Percentiles rank a stretch among this genome's conserved stretches.
Evolutionary conservation across 1,140 invertebrate genomes (phyloP).

Genomic region (Bombus waltoni): DNA sequence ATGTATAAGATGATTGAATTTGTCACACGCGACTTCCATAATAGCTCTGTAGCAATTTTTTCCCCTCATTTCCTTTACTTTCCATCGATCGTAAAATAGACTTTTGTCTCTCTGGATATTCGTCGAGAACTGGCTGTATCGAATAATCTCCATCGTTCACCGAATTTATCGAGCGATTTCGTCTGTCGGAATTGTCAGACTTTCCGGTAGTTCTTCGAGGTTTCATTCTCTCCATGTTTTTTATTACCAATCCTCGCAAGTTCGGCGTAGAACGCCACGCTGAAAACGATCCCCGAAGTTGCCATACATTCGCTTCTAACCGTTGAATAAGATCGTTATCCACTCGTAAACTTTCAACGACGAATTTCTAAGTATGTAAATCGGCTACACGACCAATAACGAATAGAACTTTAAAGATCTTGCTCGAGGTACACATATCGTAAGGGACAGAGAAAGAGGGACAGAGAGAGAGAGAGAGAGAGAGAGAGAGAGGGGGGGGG

Average conservation of each 20-base stretch:
- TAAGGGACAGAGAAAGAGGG: neutral
- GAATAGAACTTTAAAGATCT: slow-evolving; percentile 10
- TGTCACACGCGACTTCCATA: slow-evolving; percentile 6
- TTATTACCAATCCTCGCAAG: neutral
- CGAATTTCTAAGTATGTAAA: neutral
- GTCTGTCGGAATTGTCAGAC: slow-evolving; percentile 51
- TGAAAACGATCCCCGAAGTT: slow-evolving; percentile 9
- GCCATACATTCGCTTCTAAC: neutral
- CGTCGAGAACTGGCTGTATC: slow-evolving; percentile 12
- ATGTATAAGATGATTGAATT: slow-evolving; percentile 35
- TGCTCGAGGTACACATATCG: neutral
- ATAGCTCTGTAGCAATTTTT: slow-evolving; percentile 27
- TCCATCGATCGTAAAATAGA: slow-evolving; percentile 50
- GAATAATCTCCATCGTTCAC: neutral
- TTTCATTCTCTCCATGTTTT: slow-evolving; percentile 1
- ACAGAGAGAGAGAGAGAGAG: neutral
- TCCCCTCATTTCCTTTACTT: neutral
- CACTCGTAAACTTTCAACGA: neutral
- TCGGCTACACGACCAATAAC: slow-evolving; percentile 22
- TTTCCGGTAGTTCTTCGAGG: slow-evolving; percentile 22
- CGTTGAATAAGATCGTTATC: slow-evolving; percentile 1
- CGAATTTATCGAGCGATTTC: slow-evolving; percentile 51
- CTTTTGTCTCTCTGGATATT: slow-evolving; percentile 25
- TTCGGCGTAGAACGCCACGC: neutral
- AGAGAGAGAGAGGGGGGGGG: too few relatives aligned